Evolutionary conservation across 92 coral and sea anemone genomes (phyloP).

Genomic region (Umimayanthus kanabou): DNA sequence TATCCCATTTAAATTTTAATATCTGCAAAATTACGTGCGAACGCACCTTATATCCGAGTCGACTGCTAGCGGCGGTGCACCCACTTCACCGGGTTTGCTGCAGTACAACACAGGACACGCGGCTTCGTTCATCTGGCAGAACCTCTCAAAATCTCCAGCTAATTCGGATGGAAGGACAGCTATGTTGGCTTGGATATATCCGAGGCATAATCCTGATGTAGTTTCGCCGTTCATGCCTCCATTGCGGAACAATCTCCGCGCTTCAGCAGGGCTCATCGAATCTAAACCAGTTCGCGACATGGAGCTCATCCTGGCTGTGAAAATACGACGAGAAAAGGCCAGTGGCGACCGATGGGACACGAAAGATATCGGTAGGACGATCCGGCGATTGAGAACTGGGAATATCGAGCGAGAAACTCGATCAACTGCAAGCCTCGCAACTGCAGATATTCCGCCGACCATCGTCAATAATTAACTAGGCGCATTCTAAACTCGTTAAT

Average conservation of each 20-base stretch:
- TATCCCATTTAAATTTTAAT: too few relatives aligned
- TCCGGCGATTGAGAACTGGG: neutral
- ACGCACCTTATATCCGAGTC: conserved; percentile 24
- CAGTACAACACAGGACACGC: conserved; percentile 10
- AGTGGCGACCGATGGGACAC: neutral
- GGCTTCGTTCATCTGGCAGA: conserved; percentile 27
- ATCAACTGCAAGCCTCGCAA: neutral
- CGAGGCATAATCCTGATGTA: conserved; percentile 23
- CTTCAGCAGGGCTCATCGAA: neutral
- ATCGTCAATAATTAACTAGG: too few relatives aligned
- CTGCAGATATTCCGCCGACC: too few relatives aligned
- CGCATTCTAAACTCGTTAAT: too few relatives aligned
- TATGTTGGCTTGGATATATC: conserved; percentile 27
- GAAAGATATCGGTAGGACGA: neutral
- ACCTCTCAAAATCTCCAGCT: conserved; percentile 21
- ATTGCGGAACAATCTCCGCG: neutral
- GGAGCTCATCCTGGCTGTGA: neutral
- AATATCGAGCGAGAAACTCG: neutral
- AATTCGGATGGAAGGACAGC: conserved; percentile 15
- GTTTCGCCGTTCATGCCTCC: conserved; percentile 25
- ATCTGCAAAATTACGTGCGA: too few relatives aligned
- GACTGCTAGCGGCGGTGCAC: conserved; percentile 19
- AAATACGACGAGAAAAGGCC: neutral
- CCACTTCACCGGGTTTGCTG: conserved; percentile 29
- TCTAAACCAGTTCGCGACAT: neutral